Conservation (phyloP, 2,888 invertebrate genomes). For the Sinhomidia bicolor region DNA sequence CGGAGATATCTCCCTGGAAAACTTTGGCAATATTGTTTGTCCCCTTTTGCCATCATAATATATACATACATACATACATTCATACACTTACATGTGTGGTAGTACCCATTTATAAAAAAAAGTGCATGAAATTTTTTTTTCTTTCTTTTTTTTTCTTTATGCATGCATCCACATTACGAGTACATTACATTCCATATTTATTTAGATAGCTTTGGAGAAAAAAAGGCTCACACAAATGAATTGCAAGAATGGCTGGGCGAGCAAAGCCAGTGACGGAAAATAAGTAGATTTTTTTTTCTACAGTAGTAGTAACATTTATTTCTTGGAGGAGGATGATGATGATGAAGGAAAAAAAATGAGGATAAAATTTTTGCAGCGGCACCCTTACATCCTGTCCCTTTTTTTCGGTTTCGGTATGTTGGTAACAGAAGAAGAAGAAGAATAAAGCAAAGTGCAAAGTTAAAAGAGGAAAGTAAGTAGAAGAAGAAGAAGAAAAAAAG, state of each 20-base stretch:
- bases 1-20: constrained; percentile 63
- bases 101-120: no score
- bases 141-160: no score
- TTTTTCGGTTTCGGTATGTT: background rate
- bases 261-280: no score
- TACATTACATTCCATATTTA: constrained; percentile 1
- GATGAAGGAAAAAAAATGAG: constrained; percentile 49
- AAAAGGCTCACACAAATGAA: constrained; percentile 31
- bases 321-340: background rate
- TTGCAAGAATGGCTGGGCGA: constrained; percentile 50
- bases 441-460: constrained; percentile 70
- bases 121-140: no score
- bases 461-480: constrained; percentile 57
- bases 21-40: constrained; percentile 71
- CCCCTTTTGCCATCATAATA: constrained; percentile 38
- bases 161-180: background rate
- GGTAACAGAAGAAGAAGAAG: constrained; percentile 1
- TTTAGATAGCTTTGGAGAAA: background rate
- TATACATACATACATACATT: background rate
- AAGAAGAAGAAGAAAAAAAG: constrained; percentile 60
- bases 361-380: constrained; percentile 25
- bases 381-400: background rate
- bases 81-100: no score
- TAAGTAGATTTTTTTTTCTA: no score
- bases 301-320: constrained; percentile 37